phyloP scores from a whole-genome alignment of 2,113 vertebrate species.

The Eclectus roratus region DNA sequence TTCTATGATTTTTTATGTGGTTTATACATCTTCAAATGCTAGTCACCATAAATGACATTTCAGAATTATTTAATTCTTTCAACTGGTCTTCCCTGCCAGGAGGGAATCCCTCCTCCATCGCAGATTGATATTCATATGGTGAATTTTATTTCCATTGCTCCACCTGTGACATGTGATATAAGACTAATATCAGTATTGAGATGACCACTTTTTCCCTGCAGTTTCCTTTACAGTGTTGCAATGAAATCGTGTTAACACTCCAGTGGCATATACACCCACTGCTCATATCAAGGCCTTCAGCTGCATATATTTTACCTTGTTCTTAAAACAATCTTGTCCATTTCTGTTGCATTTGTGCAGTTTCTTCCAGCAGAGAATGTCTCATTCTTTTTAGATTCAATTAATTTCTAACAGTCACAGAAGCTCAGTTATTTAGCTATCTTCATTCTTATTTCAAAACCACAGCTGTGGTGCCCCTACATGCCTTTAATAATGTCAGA shows the following conservation, averaged over 20 bases:
- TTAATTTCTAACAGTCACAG: not conserved
- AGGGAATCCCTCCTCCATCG: not conserved
- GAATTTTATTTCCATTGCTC: not conserved
- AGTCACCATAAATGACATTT: not conserved
- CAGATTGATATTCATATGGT: not conserved
- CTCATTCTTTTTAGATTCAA: not conserved
- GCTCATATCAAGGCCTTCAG: fast-evolving
- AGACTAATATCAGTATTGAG: not conserved
- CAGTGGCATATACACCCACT: not conserved
- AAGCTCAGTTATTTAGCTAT: not conserved
- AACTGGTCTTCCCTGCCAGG: not conserved
- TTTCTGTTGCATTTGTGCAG: not conserved
- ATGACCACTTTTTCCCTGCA: not conserved
- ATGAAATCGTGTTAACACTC: not conserved
- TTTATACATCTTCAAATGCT: not conserved
- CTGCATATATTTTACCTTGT: not conserved
- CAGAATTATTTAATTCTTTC: not conserved
- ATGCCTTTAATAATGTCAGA: not conserved
- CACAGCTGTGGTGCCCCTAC: not conserved
- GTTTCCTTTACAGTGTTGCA: not conserved
- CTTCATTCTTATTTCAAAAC: not conserved
- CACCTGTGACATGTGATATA: not conserved
- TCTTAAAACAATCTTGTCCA: not conserved
- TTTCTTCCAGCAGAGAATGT: not conserved
- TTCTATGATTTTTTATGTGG: not conserved